Conservation (phyloP, 2,797 vertebrate species). For the Sus cebifrons region DNA sequence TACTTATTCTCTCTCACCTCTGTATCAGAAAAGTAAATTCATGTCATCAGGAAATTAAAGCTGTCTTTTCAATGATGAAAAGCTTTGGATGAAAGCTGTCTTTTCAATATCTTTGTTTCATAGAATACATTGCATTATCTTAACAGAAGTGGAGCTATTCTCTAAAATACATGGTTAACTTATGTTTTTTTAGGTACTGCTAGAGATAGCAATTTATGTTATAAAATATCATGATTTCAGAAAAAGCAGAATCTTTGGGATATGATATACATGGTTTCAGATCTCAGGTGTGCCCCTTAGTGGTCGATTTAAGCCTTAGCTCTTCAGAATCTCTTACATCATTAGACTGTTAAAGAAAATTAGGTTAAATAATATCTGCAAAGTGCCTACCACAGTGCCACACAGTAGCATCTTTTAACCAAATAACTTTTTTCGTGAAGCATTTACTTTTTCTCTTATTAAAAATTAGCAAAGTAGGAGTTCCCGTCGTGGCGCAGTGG, state of each 20-base stretch:
- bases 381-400: background rate
- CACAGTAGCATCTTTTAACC: background rate
- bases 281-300: background rate
- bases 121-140: background rate
- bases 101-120: constrained; percentile 8
- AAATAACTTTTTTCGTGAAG: constrained; percentile 18
- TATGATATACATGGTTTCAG: background rate
- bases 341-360: constrained; percentile 5
- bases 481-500: too few species aligned
- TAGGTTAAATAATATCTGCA: background rate
- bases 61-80: background rate
- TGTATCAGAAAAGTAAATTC: background rate
- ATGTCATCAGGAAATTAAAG: background rate
- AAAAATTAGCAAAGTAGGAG: background rate
- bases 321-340: background rate
- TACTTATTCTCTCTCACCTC: constrained; percentile 9
- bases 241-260: background rate
- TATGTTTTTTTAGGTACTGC: background rate
- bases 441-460: constrained; percentile 30
- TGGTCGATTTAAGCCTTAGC: background rate
- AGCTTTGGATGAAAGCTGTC: background rate
- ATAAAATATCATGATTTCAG: background rate
- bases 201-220: background rate
- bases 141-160: background rate
- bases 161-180: background rate